Conservation (phyloP, 2,113 vertebrate species). For the Peucedramus taeniatus region DNA sequence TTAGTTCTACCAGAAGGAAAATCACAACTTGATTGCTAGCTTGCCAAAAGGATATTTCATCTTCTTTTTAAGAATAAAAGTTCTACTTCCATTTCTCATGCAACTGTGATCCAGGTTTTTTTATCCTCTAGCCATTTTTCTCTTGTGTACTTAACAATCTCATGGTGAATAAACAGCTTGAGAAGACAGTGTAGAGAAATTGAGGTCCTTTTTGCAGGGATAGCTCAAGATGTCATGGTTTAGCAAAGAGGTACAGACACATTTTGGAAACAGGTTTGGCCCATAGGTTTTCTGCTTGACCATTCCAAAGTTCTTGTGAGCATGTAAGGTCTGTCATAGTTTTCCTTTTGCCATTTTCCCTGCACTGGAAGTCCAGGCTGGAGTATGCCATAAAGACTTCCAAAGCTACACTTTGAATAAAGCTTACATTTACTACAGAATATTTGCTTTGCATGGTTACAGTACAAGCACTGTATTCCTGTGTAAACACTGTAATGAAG, state of each 20-base stretch:
- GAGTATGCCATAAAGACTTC: not conserved
- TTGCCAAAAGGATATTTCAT: not conserved
- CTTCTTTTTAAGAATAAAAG: not conserved
- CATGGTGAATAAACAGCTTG: not conserved
- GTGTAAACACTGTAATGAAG: constrained; percentile 14
- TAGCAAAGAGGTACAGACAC: not conserved
- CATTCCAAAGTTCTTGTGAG: not conserved
- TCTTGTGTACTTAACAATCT: not conserved
- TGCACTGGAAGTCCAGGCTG: not conserved
- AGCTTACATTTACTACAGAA: not conserved
- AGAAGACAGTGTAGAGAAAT: not conserved
- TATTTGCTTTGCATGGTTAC: constrained; percentile 9
- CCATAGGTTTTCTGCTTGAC: not conserved
- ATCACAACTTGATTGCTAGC: not conserved
- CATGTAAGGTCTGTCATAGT: not conserved
- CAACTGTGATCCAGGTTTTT: not conserved
- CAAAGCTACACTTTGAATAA: not conserved
- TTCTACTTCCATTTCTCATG: not conserved
- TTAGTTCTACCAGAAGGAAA: not conserved
- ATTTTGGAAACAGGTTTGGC: not conserved
- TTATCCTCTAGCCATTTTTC: not conserved
- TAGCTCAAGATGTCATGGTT: rapidly evolving
- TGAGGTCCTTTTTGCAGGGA: not conserved
- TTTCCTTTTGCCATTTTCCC: not conserved
- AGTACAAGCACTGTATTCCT: not conserved